These are phyloP conservation scores for Pygoscelis adeliae DNA, from an alignment of 2,113 vertebrate species.

Conservation along the genomic window DNA sequence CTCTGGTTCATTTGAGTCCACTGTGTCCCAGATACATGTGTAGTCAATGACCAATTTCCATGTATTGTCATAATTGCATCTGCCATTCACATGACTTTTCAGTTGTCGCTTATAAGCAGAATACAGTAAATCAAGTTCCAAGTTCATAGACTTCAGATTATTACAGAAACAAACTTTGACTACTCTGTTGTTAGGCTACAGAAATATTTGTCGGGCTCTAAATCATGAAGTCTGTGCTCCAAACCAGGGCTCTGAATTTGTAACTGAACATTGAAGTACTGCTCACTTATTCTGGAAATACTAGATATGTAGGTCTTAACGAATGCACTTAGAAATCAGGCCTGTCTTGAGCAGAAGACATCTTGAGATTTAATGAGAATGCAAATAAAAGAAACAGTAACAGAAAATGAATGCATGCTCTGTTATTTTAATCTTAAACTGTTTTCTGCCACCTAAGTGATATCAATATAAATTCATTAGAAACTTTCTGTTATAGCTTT, in stretches of 20 bases:
- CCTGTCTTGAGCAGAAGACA: background rate
- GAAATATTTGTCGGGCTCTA: background rate
- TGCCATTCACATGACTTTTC: background rate
- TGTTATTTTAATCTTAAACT: background rate
- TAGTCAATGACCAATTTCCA: background rate
- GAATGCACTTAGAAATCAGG: background rate
- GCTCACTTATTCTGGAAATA: background rate
- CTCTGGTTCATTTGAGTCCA: background rate
- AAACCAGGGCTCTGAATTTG: background rate
- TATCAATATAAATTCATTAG: background rate
- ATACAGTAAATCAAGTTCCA: background rate
- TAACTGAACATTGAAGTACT: background rate
- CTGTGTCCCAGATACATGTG: background rate
- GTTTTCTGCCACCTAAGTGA: background rate
- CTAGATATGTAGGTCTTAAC: background rate
- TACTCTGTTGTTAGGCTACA: background rate
- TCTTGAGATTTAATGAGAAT: background rate
- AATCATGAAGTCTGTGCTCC: background rate
- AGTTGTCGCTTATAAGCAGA: background rate
- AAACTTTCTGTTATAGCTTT: background rate
- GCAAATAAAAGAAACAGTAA: background rate
- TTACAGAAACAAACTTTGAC: background rate
- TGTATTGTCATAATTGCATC: background rate
- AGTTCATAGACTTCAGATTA: background rate
- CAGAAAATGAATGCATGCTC: background rate